phyloP scores from a whole-genome alignment of 2,113 vertebrate genomes.

The Axis porcinus region DNA sequence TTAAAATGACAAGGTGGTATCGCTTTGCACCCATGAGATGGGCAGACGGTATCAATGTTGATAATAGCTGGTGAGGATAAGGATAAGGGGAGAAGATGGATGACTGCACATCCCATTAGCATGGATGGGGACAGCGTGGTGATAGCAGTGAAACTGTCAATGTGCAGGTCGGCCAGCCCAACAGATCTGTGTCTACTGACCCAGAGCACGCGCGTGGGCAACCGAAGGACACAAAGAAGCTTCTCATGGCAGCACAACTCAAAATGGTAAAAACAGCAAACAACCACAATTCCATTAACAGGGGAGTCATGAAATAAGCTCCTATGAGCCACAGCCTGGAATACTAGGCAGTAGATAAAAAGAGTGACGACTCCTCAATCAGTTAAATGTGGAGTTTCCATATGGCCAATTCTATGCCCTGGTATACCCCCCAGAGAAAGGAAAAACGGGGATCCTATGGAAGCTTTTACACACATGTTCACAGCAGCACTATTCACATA shows the following conservation, averaged over 20 bases:
- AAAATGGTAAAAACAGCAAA: neutral
- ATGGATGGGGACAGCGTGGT: neutral
- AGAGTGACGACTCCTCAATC: neutral
- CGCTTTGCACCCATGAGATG: neutral
- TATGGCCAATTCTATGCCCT: neutral
- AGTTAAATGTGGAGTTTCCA: neutral
- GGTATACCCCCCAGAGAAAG: neutral
- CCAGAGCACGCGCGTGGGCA: neutral
- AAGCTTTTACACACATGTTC: neutral
- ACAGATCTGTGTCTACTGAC: neutral
- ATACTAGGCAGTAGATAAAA: neutral
- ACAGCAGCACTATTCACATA: neutral
- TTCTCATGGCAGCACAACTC: neutral
- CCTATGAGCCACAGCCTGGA: neutral
- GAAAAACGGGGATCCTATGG: neutral
- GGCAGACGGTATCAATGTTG: neutral
- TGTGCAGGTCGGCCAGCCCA: no score
- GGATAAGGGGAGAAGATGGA: neutral
- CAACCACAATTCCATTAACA: neutral
- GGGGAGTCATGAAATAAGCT: neutral
- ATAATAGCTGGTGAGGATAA: neutral
- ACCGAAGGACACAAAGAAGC: neutral
- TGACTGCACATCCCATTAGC: fast-evolving
- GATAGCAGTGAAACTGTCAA: no score
- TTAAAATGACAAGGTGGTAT: neutral